Evolutionary conservation across 2,888 invertebrate species (phyloP).

Genomic region (Conomelus anceps): DNA sequence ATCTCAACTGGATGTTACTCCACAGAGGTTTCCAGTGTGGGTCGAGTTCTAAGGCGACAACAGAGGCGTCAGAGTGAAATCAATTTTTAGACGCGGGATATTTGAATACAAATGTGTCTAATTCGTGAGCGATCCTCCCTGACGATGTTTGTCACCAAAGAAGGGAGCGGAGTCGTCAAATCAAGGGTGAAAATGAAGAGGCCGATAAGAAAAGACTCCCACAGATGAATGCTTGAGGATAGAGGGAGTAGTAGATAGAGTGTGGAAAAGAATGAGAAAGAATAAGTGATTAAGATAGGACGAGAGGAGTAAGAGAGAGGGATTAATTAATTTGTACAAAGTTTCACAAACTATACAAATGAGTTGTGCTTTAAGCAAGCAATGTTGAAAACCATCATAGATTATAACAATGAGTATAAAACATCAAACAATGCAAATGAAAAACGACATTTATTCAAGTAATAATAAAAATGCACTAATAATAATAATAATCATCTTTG

Average conservation of each 20-base stretch:
- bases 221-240: not conserved
- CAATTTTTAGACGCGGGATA: not conserved
- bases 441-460: too few relatives aligned
- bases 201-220: not conserved
- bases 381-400: too few relatives aligned
- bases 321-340: too few relatives aligned
- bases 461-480: too few relatives aligned
- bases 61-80: not conserved
- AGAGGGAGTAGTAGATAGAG: not conserved
- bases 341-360: too few relatives aligned
- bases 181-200: not conserved
- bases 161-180: not conserved
- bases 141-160: not conserved
- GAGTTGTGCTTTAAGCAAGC: too few relatives aligned
- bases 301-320: not conserved
- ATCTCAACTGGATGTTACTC: too few relatives aligned
- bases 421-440: too few relatives aligned
- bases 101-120: too few relatives aligned
- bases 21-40: too few relatives aligned
- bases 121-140: not conserved
- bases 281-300: not conserved
- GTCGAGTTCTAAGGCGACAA: not conserved
- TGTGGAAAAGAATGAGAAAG: not conserved
- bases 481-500: too few relatives aligned
- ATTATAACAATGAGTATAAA: too few relatives aligned